Evolutionary conservation across 2,888 invertebrate genomes (phyloP).

Genomic region (Drosophila anomelani): DNA sequence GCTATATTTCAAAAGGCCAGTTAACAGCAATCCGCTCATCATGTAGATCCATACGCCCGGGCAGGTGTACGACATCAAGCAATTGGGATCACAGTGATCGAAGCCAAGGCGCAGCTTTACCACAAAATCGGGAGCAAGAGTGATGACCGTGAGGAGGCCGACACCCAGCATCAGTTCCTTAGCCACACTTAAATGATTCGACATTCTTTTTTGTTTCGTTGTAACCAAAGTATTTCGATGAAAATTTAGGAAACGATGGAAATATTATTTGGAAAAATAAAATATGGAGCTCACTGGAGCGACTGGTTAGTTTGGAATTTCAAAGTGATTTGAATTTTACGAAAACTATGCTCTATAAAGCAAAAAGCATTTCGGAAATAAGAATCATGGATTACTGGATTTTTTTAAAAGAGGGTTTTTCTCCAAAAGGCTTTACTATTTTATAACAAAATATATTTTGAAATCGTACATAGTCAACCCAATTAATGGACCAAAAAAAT

Average conservation of each 20-base stretch:
- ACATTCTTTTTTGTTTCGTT: background rate
- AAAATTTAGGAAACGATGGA: too few relatives aligned
- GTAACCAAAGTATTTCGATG: too few relatives aligned
- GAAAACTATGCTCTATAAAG: too few relatives aligned
- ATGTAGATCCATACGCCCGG: background rate
- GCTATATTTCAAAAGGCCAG: accelerated
- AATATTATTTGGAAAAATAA: too few relatives aligned
- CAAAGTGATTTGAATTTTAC: too few relatives aligned
- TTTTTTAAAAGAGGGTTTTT: background rate
- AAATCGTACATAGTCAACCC: background rate
- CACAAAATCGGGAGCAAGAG: background rate
- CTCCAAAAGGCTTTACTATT: background rate
- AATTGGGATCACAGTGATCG: background rate
- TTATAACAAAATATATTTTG: background rate
- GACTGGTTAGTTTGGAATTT: too few relatives aligned
- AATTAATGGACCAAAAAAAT: conserved; percentile 17
- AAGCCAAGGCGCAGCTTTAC: background rate
- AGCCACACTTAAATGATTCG: accelerated
- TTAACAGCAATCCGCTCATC: accelerated
- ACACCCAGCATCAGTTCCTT: background rate
- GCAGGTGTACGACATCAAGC: background rate
- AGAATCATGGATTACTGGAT: background rate
- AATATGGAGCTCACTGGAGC: too few relatives aligned
- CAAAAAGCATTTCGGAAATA: background rate
- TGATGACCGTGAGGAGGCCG: background rate